Evolutionary conservation across 2,888 invertebrate species (phyloP).

Genomic region (Lochmaea crataegi): DNA sequence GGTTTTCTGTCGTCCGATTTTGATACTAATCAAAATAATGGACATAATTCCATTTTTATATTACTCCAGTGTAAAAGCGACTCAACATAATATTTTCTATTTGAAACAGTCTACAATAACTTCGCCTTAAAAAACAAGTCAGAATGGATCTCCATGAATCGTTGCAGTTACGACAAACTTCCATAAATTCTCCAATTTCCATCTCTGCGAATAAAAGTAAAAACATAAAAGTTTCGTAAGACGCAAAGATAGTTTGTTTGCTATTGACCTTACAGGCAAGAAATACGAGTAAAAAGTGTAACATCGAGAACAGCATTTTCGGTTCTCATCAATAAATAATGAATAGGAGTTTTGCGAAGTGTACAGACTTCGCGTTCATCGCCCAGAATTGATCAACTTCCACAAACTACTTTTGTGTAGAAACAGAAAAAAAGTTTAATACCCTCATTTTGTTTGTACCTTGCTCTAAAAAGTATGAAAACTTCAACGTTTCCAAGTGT

Average conservation of each 20-base stretch:
- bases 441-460: conserved; percentile 39
- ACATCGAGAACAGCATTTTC: conserved; percentile 45
- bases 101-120: background rate
- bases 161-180: conserved; percentile 30
- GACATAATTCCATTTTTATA: too few relatives aligned
- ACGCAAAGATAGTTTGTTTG: conserved; percentile 46
- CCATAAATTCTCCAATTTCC: conserved; percentile 34
- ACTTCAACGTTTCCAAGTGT: conserved; percentile 8
- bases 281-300: conserved; percentile 43
- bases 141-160: conserved; percentile 21
- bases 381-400: conserved; percentile 51
- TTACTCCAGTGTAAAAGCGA: too few relatives aligned
- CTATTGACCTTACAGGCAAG: conserved; percentile 45
- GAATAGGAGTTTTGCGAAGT: conserved; percentile 50
- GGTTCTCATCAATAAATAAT: conserved; percentile 55
- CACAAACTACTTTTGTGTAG: conserved; percentile 36
- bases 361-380: conserved; percentile 50
- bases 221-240: conserved; percentile 32
- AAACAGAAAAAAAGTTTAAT: conserved; percentile 52
- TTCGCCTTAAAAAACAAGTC: conserved; percentile 23
- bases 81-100: background rate
- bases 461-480: conserved; percentile 36
- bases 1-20: too few relatives aligned
- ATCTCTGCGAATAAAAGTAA: conserved; percentile 20
- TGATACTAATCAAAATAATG: too few relatives aligned